Base-by-base conservation (phyloP, 2,797 vertebrate genomes). In the Sebastes miniatus region DNA sequence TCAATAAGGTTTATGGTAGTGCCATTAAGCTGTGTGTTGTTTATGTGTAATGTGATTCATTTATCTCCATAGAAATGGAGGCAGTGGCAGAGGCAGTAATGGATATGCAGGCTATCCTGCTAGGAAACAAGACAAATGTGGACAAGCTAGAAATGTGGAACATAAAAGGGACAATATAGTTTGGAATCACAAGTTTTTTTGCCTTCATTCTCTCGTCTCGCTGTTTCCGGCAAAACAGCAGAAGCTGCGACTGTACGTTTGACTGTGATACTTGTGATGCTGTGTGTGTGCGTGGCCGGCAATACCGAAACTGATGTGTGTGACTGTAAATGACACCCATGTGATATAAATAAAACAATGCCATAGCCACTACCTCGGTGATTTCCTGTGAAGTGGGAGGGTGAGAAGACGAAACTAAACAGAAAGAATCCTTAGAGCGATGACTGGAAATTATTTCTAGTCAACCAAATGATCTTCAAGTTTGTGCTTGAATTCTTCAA, bases 41-140 rank as follows among this genome's bases (percentile, higher is more conserved):
- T 86, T 76, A 69, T 85, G 81, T 89, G 71, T 88, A 83, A 90
- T 85, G 67, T 76, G 65, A 66, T 77, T 89, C 58, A 85, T 94
- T 89, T 93, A 79, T 94, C 81, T 91, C 90, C 84, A 80, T 94
- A 95, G 94, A 95, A 88, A 83, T 94, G 92, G 95, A 92, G 92
- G 89, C 87, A 85, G 89, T 93, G 91, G 89, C 90, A 88, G 88
- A 93, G 76, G 87, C 89, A 88, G 83, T 94, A 89, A 91, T 79
- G 87, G 90, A 91, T 77, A 80, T 81, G 86, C 69, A 65, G 80
- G 76, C 80, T 85, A 52, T 87, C 71, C 86, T 39, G 74, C 83
- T 85, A 84, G 73, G 80, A 87, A 84, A 85, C 87, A 8, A 85
- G 85, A 80, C 83, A 89, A 88, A 88, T 87, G 68, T 84, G 80